phyloP scores from a whole-genome alignment of 2,797 vertebrate genomes.

The Dicrostonyx torquatus region DNA sequence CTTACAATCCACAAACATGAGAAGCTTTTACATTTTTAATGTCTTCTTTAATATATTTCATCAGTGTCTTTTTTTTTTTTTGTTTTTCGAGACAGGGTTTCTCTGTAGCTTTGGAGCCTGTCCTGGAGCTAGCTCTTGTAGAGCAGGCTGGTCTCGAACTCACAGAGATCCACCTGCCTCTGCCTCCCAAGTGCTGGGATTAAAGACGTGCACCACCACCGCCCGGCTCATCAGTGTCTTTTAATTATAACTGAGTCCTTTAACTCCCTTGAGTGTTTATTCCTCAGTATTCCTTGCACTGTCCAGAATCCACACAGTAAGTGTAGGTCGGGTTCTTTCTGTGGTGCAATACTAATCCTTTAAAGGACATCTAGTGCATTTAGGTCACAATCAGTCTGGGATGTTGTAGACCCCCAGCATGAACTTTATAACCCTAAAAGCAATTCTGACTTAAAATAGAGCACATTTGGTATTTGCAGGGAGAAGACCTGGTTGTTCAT shows the following conservation, averaged over 20 bases:
- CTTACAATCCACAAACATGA: background rate
- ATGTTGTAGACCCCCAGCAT: background rate
- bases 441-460: background rate
- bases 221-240: background rate
- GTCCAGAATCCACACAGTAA: background rate
- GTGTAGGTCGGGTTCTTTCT: background rate
- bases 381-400: background rate
- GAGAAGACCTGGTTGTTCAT: background rate
- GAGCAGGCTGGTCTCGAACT: no score
- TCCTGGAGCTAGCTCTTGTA: no score
- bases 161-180: no score
- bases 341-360: background rate
- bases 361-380: background rate
- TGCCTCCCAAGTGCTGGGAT: no score
- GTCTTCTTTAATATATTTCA: background rate
- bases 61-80: background rate
- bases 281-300: background rate
- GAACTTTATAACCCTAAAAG: background rate
- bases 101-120: no score
- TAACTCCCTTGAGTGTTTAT: background rate
- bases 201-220: no score
- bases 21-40: background rate
- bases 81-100: no score
- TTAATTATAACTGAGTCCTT: background rate
- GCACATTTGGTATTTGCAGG: background rate